phyloP scores from a whole-genome alignment of 2,113 vertebrate species.

The Stercorarius parasiticus region DNA sequence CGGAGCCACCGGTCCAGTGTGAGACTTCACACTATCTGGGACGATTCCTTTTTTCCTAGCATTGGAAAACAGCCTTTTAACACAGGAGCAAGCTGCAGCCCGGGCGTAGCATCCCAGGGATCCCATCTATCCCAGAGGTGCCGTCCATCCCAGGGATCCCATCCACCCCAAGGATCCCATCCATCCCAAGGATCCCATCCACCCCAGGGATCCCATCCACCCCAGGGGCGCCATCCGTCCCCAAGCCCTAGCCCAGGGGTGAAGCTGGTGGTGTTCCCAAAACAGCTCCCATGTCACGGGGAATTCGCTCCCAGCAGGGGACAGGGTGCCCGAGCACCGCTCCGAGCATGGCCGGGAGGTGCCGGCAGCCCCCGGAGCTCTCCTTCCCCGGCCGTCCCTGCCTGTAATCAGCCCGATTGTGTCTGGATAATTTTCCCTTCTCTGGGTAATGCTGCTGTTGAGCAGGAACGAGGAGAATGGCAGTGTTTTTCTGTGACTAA shows the following conservation, averaged over 20 bases:
- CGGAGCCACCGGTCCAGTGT: neutral
- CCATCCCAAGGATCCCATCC: too few relatives aligned
- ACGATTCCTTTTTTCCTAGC: too few relatives aligned
- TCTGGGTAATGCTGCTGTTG: neutral
- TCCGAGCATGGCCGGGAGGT: fast-evolving
- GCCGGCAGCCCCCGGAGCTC: neutral
- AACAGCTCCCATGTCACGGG: neutral
- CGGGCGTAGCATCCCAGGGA: fast-evolving
- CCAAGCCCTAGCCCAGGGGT: neutral
- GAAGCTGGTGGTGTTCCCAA: neutral
- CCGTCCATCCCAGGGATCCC: too few relatives aligned
- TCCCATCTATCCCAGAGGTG: too few relatives aligned
- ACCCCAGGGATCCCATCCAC: too few relatives aligned
- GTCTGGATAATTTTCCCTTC: constrained; percentile 51
- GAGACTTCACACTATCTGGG: neutral
- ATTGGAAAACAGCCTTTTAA: neutral
- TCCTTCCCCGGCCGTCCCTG: neutral
- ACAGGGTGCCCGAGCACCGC: fast-evolving
- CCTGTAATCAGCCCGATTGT: constrained; percentile 17
- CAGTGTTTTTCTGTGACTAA: constrained; percentile 40
- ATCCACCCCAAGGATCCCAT: too few relatives aligned
- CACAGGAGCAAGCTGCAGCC: neutral
- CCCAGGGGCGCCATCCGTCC: too few relatives aligned
- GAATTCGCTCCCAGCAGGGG: neutral
- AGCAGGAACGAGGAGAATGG: neutral